phyloP scores from a whole-genome alignment of 2,113 vertebrate species.

The Rhea pennata region DNA sequence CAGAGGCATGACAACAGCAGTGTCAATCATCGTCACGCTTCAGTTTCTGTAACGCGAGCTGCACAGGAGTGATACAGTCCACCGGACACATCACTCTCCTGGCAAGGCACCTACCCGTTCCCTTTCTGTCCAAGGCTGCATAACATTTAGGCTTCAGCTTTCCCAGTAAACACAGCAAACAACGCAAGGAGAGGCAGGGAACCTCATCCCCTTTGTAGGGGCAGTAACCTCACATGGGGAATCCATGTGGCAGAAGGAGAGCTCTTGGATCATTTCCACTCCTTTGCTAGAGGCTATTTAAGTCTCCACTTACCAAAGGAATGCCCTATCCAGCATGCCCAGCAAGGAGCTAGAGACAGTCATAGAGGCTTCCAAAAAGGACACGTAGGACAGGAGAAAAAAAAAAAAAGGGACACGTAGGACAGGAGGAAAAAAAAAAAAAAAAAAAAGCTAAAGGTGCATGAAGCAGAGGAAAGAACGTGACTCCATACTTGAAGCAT shows the following conservation, averaged over 20 bases:
- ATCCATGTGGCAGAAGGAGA: background rate
- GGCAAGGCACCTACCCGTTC: background rate
- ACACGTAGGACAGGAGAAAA: background rate
- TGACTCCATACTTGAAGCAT: background rate
- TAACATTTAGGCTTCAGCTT: fast-evolving
- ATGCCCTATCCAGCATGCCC: fast-evolving
- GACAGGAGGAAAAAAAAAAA: background rate
- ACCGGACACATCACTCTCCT: background rate
- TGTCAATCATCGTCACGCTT: background rate
- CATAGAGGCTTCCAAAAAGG: background rate
- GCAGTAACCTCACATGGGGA: background rate
- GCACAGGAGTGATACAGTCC: background rate
- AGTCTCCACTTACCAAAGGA: background rate
- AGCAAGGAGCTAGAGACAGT: background rate
- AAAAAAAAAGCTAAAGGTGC: too few relatives aligned
- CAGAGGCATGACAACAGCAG: fast-evolving
- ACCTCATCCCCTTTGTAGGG: background rate
- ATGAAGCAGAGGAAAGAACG: background rate
- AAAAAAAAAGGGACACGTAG: background rate
- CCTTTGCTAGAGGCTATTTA: background rate
- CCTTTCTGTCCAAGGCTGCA: background rate
- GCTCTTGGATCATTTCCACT: background rate
- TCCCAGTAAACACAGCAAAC: background rate
- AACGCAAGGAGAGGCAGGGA: background rate
- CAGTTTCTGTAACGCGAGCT: background rate